Base-by-base conservation (phyloP, 2,113 vertebrate genomes). In the Pseudorhombus dupliciocellatus region DNA sequence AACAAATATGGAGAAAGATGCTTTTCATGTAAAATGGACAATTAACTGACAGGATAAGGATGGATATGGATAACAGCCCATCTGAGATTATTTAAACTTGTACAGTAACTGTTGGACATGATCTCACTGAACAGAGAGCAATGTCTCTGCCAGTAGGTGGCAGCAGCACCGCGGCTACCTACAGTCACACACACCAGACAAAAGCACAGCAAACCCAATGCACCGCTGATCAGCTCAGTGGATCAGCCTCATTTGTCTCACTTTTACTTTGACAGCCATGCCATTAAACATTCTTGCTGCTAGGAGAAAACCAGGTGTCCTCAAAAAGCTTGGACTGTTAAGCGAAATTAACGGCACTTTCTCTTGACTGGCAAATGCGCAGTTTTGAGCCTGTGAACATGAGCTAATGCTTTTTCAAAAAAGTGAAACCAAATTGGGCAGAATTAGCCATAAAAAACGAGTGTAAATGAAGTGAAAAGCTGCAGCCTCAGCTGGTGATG, bases 71-170 rank as follows among this genome's bases (percentile, higher is more conserved):
- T 28, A 28, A 28, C 26, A 28, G 26, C 1, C 14, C 5, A 14
- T 42, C 22, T 25, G 15, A 16, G 12, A 25, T 40, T 31, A n/a
- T 6, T 54, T 22, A 12, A 53, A 44, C 15, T 16, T 34, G 4
- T 20, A 15, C 21, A 22, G 2, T 20, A 25, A 31, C 25, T 76
- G 7, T 30, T 54, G 18, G 20, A 51, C 8, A 4, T 16, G 20
- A 20, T 50, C 46, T 59, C 14, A 52, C 40, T 52, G 16, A 15
- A 10, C 15, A 31, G 20, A 53, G 15, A 53, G 18, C 6, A 30
- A 5, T 9, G n/a, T 54, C 71, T 61, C 66, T 44, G 75, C 89
- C 87, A 89, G 81, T 21, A 90, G 90, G 73, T 66, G 89, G 90
- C 90, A 89, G 87, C 87, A 91, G 72, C 66, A 71, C 64, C 62